Evolutionary conservation across 64 coral and sea anemone species (phyloP).

Genomic region (Pachyseris speciosa): DNA sequence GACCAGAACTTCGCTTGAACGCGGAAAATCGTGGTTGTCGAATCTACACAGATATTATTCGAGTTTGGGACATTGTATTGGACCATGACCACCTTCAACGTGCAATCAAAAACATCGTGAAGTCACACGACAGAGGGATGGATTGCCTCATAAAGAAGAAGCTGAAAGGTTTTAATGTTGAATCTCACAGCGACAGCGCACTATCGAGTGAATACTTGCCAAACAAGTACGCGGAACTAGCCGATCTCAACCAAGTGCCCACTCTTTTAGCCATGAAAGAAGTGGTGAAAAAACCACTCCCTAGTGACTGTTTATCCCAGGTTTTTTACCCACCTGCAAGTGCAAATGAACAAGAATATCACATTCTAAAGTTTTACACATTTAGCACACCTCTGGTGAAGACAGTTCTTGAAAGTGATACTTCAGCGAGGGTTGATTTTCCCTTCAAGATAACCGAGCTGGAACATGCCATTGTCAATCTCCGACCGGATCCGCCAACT

Average conservation of each 20-base stretch:
- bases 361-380: slow-evolving; percentile 95
- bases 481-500: slow-evolving; percentile 45
- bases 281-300: not conserved
- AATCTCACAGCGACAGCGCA: slow-evolving; percentile 7
- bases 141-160: slow-evolving; percentile 88
- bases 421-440: slow-evolving; percentile 76
- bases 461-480: slow-evolving; percentile 90
- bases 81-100: slow-evolving; percentile 77
- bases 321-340: slow-evolving; percentile 86
- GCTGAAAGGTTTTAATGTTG: slow-evolving; percentile 68
- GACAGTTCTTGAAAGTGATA: slow-evolving; percentile 60
- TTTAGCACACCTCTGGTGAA: slow-evolving; percentile 80
- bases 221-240: slow-evolving; percentile 71
- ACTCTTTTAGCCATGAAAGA: not conserved
- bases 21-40: slow-evolving; percentile 29
- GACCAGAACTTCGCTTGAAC: slow-evolving; percentile 24
- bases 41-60: slow-evolving; percentile 95
- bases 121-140: slow-evolving; percentile 84
- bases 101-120: slow-evolving; percentile 82
- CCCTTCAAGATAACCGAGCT: slow-evolving; percentile 95
- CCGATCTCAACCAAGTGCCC: not conserved
- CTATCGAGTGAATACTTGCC: slow-evolving; percentile 53
- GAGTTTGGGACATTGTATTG: slow-evolving; percentile 93
- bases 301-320: not conserved
- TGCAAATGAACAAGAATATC: slow-evolving; percentile 87